Evolutionary conservation across 2,113 vertebrate species (phyloP).

Genomic region (Paralichthys olivaceus): DNA sequence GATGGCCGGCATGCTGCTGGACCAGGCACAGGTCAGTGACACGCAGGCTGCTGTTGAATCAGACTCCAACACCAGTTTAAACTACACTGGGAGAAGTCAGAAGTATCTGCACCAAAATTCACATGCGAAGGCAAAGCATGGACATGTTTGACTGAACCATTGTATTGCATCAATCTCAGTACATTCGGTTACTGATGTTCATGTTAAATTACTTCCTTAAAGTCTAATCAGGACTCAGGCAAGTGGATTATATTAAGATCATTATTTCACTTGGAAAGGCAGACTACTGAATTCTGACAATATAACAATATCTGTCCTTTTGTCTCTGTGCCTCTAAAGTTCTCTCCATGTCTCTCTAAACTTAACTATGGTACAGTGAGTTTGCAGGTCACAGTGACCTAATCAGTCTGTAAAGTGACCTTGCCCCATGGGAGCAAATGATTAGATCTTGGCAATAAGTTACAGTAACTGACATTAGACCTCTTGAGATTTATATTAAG

Average conservation of each 20-base stretch:
- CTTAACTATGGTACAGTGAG: conserved; percentile 3
- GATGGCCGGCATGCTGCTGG: conserved; percentile 88
- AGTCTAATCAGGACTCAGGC: no score
- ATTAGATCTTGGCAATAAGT: neutral
- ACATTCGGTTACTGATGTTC: no score
- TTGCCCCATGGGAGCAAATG: neutral
- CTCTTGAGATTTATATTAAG: neutral
- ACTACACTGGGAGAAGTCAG: neutral
- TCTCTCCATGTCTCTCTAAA: neutral
- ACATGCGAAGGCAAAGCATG: neutral
- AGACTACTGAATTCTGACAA: neutral
- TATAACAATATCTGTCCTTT: neutral
- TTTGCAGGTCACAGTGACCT: conserved; percentile 48
- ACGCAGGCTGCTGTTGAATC: neutral
- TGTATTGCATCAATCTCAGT: neutral
- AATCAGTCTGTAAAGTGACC: conserved; percentile 1
- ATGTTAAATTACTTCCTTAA: no score
- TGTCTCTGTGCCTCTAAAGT: neutral
- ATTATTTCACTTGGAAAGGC: neutral
- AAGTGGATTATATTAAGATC: neutral
- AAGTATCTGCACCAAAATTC: neutral
- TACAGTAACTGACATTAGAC: no score
- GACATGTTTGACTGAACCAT: neutral
- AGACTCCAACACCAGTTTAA: neutral
- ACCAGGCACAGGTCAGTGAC: conserved; percentile 88